Base-by-base conservation (phyloP, 2,888 invertebrate species). In the Eupithecia exiguata region DNA sequence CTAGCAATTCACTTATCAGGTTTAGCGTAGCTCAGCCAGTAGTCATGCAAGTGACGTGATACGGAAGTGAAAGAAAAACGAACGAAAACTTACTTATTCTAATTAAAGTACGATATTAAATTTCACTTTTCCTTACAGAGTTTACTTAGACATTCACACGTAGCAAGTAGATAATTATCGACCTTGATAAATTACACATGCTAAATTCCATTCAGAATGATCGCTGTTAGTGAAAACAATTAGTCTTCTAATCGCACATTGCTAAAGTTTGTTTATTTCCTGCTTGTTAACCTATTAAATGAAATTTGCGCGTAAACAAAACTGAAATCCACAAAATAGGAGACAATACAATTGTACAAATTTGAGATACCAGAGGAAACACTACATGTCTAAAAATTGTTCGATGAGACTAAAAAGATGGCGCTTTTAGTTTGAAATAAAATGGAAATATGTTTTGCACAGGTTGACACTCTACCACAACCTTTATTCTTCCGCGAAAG, bases 131-230 rank as follows among this genome's bases (percentile, higher is more conserved):
- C 35, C 62, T 35, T 62, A 35, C 18, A n/a, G n/a, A n/a, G n/a
- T n/a, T n/a, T n/a, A n/a, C n/a, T n/a, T n/a, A n/a, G 35, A 62
- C 35, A 35, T 61, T 30, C 30, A 61, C 25, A 25, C 58, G 21
- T 30, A 14, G 16, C 30, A 62, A 14, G 16, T 16, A 62, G 62
- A 35, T 62, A 62, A 18, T 62, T 35, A 62, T 35, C 58, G 58
- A 58, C 58, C 62, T 62, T 62, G 30, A 35, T 35, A 62, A 62
- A 35, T 35, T 35, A 62, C 62, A 35, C 62, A 35, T 30, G 62
- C 62, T 30, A 35, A 30, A 62, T 62, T 62, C 30, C 35, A 35
- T 18, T 62, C 18, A 30, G 18, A 25, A 35, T 62, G 35, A 61
- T 61, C 30, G 30, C 5, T 30, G 30, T 61, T 61, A 61, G 30